Conservation (phyloP, 2,797 vertebrate genomes). For the Lepilemur ruficaudatus region DNA sequence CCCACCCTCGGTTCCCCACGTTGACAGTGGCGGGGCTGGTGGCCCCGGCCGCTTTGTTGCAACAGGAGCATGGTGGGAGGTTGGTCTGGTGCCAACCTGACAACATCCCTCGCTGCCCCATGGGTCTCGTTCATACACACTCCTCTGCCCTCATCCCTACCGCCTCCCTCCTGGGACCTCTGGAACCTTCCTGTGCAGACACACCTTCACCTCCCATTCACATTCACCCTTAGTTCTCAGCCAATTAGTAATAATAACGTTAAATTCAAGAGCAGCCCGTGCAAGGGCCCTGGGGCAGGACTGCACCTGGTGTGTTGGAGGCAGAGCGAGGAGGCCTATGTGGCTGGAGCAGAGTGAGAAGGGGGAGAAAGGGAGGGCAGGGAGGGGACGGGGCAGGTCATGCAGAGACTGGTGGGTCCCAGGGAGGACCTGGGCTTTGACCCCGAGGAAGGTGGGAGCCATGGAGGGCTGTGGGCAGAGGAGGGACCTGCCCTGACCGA, state of each 20-base stretch:
- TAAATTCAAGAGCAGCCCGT: neutral
- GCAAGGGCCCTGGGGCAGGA: constrained; percentile 40
- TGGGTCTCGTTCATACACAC: fast-evolving
- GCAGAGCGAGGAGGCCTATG: fast-evolving
- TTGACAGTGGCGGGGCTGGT: neutral
- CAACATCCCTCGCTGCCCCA: neutral
- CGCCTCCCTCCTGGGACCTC: neutral
- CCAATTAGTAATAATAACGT: neutral
- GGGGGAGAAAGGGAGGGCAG: neutral
- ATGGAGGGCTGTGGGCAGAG: neutral
- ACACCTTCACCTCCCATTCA: neutral
- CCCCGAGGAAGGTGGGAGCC: neutral
- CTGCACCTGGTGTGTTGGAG: fast-evolving
- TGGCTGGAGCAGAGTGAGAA: neutral
- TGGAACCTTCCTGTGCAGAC: neutral
- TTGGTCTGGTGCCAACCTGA: neutral
- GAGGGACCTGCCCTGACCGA: too few species aligned
- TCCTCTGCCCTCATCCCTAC: neutral
- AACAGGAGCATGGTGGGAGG: neutral
- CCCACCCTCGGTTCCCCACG: neutral
- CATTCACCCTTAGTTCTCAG: neutral
- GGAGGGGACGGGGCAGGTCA: fast-evolving
- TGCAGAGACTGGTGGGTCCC: neutral
- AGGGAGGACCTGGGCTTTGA: neutral
- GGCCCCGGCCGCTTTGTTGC: neutral